These are phyloP conservation scores for Caenorhabditis zanzibari DNA, from an alignment of 2,888 invertebrate species.

Conservation along the genomic window DNA sequence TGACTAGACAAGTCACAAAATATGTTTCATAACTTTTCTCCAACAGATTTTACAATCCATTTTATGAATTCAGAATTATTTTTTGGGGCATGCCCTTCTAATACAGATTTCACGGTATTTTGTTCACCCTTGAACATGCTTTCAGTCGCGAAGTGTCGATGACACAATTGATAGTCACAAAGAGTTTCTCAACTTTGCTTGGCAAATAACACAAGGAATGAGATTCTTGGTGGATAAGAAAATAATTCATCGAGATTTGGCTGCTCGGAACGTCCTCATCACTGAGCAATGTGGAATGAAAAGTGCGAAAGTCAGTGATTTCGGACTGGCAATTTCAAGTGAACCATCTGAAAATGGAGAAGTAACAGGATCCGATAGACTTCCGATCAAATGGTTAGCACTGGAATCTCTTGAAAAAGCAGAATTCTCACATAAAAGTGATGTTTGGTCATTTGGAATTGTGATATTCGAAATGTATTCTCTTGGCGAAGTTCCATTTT, in stretches of 20 bases:
- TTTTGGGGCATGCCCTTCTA: too few species aligned
- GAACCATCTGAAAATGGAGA: slow-evolving; percentile 55
- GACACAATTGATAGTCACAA: slow-evolving; percentile 79
- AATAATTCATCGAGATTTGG: slow-evolving; percentile 80
- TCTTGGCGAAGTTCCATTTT: slow-evolving; percentile 79
- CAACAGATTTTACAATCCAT: background rate
- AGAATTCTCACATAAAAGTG: slow-evolving; percentile 78
- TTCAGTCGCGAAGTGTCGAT: slow-evolving; percentile 77
- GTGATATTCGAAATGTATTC: slow-evolving; percentile 81
- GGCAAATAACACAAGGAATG: slow-evolving; percentile 82
- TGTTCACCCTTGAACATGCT: too few species aligned
- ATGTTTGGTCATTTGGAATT: slow-evolving; percentile 81
- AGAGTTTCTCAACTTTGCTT: slow-evolving; percentile 80
- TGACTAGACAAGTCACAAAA: too few species aligned
- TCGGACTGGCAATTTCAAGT: slow-evolving; percentile 76
- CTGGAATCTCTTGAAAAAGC: slow-evolving; percentile 76
- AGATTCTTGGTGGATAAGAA: slow-evolving; percentile 69
- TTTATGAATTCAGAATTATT: too few species aligned
- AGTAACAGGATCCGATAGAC: slow-evolving; percentile 67
- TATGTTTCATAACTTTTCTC: too few species aligned
- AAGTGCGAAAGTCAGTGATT: slow-evolving; percentile 81
- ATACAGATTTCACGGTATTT: too few species aligned
- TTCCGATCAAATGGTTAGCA: slow-evolving; percentile 82
- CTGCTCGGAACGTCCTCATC: slow-evolving; percentile 80
- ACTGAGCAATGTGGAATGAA: slow-evolving; percentile 71